phyloP scores from a whole-genome alignment of 2,797 vertebrate species.

The Lycodopsis pacificus region DNA sequence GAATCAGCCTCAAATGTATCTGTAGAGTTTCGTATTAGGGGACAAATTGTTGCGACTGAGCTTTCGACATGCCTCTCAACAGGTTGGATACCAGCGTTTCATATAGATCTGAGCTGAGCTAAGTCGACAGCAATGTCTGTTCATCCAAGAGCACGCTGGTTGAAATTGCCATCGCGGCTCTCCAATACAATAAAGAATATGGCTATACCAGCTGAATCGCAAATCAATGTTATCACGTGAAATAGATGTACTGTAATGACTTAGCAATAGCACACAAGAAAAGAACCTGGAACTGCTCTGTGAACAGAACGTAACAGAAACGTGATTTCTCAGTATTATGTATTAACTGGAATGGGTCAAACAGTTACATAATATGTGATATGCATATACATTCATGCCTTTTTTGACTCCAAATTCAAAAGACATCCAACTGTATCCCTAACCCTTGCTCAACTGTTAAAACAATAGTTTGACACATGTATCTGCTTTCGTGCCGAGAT shows the following conservation, averaged over 20 bases:
- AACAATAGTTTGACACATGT: not conserved
- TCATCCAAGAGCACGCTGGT: slow-evolving; percentile 38
- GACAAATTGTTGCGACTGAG: slow-evolving; percentile 71
- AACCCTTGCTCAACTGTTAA: not conserved
- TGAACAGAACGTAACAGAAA: not conserved
- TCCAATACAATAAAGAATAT: slow-evolving; percentile 20
- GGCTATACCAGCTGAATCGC: slow-evolving; percentile 9
- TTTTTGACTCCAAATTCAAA: not conserved
- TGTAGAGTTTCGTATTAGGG: slow-evolving; percentile 65
- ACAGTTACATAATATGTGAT: not conserved
- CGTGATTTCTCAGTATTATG: not conserved
- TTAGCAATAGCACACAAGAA: not conserved
- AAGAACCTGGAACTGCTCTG: not conserved
- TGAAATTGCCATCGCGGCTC: slow-evolving; percentile 19
- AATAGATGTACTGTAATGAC: not conserved
- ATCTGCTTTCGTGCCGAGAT: not conserved
- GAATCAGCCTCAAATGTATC: slow-evolving; percentile 59
- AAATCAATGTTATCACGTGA: not conserved
- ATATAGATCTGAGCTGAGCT: slow-evolving; percentile 60
- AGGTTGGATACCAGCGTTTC: slow-evolving; percentile 56
- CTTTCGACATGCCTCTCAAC: slow-evolving; percentile 73
- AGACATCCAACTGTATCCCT: not conserved
- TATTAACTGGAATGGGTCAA: not conserved
- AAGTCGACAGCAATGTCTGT: slow-evolving; percentile 20
- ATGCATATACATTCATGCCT: not conserved